phyloP scores from a whole-genome alignment of 2,888 invertebrate genomes.

The Scotopteryx bipunctaria region DNA sequence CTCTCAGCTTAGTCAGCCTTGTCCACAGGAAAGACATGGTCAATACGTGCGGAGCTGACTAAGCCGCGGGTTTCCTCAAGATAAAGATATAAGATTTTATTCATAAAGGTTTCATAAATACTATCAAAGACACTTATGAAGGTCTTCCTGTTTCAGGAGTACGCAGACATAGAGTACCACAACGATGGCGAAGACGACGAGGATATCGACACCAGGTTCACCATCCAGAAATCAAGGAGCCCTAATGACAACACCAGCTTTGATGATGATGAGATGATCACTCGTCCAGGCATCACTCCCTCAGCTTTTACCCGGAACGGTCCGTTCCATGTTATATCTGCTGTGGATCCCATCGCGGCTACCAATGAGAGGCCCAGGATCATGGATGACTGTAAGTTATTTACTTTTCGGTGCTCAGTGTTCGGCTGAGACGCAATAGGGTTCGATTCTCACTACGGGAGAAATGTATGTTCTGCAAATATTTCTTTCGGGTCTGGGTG shows the following conservation, averaged over 20 bases:
- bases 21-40: no score
- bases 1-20: no score
- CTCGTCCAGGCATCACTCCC: conserved; percentile 54
- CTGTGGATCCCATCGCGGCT: conserved; percentile 64
- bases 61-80: no score
- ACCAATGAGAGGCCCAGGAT: conserved; percentile 70
- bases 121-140: background rate
- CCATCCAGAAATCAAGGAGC: conserved; percentile 28
- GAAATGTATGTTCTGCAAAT: no score
- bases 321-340: conserved; percentile 50
- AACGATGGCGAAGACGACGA: conserved; percentile 65
- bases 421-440: no score
- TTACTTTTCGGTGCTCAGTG: no score
- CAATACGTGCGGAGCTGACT: no score
- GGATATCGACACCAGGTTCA: conserved; percentile 19
- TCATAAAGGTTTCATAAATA: no score
- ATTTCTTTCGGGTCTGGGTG: no score
- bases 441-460: no score
- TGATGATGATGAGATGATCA: conserved; percentile 46
- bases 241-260: background rate
- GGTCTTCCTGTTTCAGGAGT: conserved; percentile 32
- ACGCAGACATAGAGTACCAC: conserved; percentile 55
- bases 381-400: conserved; percentile 63
- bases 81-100: no score
- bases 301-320: conserved; percentile 58